Conservation (phyloP, 1,140 invertebrate genomes). For the Ctenoplectra terminalis region DNA sequence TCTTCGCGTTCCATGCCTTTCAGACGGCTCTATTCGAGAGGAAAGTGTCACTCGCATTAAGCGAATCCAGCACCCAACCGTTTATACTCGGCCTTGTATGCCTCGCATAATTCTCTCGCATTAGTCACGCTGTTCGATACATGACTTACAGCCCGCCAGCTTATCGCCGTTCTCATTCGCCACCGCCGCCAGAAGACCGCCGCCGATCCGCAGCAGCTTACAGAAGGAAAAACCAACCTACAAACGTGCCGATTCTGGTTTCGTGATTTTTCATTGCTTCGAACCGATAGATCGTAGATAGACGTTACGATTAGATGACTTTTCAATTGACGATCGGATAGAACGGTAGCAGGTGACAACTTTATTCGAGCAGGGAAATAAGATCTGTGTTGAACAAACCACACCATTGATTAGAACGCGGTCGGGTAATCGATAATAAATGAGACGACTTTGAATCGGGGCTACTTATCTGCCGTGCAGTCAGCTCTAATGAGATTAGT, state of each 20-base stretch:
- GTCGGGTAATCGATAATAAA: constrained; percentile 36
- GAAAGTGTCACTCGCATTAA: constrained; percentile 18
- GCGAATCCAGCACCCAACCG: neutral
- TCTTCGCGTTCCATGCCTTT: constrained; percentile 20
- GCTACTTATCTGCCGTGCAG: constrained; percentile 15
- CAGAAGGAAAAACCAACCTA: neutral
- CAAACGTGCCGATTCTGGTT: constrained; percentile 28
- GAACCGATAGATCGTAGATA: neutral
- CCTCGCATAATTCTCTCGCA: constrained; percentile 3
- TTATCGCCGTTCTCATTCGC: neutral
- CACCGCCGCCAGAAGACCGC: neutral
- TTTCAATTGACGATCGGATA: neutral
- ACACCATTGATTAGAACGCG: neutral
- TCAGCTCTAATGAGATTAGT: constrained; percentile 28
- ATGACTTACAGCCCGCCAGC: neutral
- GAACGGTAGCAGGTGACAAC: constrained; percentile 31
- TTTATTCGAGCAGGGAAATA: constrained; percentile 10
- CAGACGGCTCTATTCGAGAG: constrained; percentile 45
- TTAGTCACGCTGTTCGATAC: constrained; percentile 20
- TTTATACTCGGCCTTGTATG: neutral
- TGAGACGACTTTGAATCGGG: constrained; percentile 10
- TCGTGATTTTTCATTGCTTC: neutral
- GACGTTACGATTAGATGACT: neutral
- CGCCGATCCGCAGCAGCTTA: neutral
- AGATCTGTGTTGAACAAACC: neutral